Conservation (phyloP, 2,113 vertebrate species). For the Sclerurus mexicanus region DNA sequence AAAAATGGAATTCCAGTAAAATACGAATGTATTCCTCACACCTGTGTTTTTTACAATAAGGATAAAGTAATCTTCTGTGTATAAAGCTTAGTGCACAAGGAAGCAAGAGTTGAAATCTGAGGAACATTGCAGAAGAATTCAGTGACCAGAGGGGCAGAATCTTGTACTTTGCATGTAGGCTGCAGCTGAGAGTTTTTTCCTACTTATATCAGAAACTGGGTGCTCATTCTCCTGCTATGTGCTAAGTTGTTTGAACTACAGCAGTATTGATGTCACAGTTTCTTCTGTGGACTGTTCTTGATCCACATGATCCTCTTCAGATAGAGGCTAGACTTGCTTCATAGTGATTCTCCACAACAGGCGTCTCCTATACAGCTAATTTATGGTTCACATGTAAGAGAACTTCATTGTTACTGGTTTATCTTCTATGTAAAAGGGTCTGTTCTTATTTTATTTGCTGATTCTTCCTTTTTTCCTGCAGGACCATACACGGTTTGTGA, state of each 20-base stretch:
- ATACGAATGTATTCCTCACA: not conserved
- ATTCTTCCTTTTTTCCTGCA: slow-evolving; percentile 27
- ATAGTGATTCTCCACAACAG: not conserved
- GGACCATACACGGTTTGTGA: slow-evolving; percentile 91
- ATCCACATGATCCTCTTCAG: not conserved
- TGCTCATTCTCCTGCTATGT: not conserved
- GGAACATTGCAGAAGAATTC: not conserved
- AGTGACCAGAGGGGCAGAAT: not conserved
- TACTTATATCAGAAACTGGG: not conserved
- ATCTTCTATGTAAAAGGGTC: not conserved
- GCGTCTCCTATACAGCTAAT: not conserved
- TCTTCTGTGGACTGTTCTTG: not conserved
- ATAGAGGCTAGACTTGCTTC: not conserved
- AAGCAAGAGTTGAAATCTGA: not conserved
- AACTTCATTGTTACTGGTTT: not conserved
- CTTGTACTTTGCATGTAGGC: not conserved
- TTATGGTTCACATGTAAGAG: rapidly evolving
- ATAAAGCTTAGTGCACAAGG: rapidly evolving
- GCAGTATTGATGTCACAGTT: not conserved
- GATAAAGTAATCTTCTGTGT: not conserved
- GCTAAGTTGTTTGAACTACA: not conserved
- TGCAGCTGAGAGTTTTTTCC: not conserved
- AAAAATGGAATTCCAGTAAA: not conserved
- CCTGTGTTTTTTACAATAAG: not conserved
- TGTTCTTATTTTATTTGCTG: not conserved